Base-by-base conservation (phyloP, 1,140 invertebrate species). In the Drosophila mayri region DNA sequence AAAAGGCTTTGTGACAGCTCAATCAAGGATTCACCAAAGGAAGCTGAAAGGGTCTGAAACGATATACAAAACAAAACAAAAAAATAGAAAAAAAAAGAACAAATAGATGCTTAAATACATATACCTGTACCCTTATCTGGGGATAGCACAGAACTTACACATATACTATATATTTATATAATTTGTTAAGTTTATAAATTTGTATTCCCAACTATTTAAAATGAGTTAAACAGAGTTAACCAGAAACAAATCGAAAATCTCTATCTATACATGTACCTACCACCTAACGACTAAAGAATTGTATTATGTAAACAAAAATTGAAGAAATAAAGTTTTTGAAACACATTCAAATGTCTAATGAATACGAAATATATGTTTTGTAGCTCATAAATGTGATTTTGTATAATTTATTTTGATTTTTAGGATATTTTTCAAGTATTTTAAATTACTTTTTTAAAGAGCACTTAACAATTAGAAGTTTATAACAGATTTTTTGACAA, bases 121-220 rank as follows among this genome's bases (percentile, higher is more conserved):
- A 70, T 64, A 67, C 35, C 54, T 63, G 68, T 70, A 81, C 44
- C 58, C 49, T 44, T 67, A 18, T 54, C 58, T 72, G 50, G 61
- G 61, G 43, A 28, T 46, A 58, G 46, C 58, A 76, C 62, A 76
- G 44, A 47, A 67, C 64, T 40, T 46, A 68, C 28, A 40, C 41
- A 71, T 46, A 65, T 32, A 64, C 18, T 59, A 57, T 49, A 78
- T 79, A 47, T 80, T 63, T 63, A 62, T 64, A 80, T 81, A 80
- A 81, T 82, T 82, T 82, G 80, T 82, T 82, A 82, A 82, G 80
- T 82, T 82, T 82, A 74, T 70, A 82, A 75, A 82, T 68, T 82
- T 82, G 77, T 76, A 79, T 75, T 82, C 64, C 70, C 65, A 68
- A 66, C 68, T 77, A 81, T 81, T 81, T 68, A 82, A 70, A 82